Conservation (phyloP, 2,113 vertebrate genomes). For the Podilymbus podiceps region DNA sequence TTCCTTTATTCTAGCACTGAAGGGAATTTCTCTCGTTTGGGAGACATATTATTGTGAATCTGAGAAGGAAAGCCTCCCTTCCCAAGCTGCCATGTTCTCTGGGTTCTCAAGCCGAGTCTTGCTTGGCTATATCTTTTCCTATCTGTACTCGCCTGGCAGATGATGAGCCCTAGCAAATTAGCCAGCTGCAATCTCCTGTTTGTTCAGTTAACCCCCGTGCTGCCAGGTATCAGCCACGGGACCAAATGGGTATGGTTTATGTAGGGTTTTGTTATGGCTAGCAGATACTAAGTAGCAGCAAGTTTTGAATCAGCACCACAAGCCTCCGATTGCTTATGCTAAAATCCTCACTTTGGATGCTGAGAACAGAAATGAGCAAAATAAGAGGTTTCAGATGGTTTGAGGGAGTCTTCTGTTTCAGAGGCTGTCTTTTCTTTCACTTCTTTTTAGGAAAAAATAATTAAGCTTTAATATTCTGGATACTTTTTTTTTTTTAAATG, state of each 20-base stretch:
- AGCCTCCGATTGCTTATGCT: background rate
- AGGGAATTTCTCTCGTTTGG: background rate
- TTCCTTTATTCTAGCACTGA: background rate
- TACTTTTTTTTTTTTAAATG: background rate
- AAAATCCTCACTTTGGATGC: background rate
- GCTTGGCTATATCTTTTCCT: background rate
- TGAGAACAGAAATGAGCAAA: background rate
- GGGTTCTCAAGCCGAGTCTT: background rate
- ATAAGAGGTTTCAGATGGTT: background rate
- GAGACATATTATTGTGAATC: background rate
- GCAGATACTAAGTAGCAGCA: background rate
- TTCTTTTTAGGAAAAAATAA: background rate
- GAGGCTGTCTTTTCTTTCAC: background rate
- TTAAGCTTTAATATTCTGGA: conserved; percentile 14
- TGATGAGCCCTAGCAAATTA: background rate
- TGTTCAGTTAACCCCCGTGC: background rate
- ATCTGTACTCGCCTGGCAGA: background rate
- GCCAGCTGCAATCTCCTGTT: background rate
- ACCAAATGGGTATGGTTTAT: background rate
- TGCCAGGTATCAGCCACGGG: background rate
- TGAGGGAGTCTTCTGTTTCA: background rate
- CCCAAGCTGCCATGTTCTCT: background rate
- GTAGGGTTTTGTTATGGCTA: background rate
- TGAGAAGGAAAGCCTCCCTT: background rate
- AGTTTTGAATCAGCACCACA: background rate